phyloP scores from a whole-genome alignment of 2,888 invertebrate species.

The Plusia festucae region DNA sequence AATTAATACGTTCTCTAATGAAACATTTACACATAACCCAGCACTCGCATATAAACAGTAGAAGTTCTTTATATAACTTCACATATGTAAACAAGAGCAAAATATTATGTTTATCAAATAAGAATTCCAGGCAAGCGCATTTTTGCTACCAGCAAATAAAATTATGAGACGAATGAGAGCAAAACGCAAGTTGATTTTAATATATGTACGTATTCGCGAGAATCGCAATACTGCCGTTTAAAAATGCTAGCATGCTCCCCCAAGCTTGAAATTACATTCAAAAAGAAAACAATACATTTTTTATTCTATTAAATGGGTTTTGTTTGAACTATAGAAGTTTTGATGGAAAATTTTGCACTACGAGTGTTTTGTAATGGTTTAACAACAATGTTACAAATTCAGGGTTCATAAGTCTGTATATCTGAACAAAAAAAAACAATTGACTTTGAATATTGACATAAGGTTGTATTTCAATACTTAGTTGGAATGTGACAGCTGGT shows the following conservation, averaged over 20 bases:
- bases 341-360: constrained; percentile 29
- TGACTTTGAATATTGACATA: too few species aligned
- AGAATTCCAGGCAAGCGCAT: constrained; percentile 68
- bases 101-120: constrained; percentile 54
- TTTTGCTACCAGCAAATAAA: constrained; percentile 75
- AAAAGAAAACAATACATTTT: constrained; percentile 67
- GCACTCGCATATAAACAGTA: constrained; percentile 6
- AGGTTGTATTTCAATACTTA: background rate
- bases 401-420: background rate
- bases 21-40: background rate
- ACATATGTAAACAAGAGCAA: constrained; percentile 45
- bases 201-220: constrained; percentile 72
- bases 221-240: constrained; percentile 70
- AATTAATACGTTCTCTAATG: background rate
- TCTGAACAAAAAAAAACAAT: too few species aligned
- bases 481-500: background rate
- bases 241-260: constrained; percentile 75
- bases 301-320: constrained; percentile 51
- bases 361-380: background rate
- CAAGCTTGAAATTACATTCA: constrained; percentile 75
- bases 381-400: background rate
- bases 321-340: constrained; percentile 44
- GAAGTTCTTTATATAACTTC: constrained; percentile 28
- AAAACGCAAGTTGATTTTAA: constrained; percentile 82
- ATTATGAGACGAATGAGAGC: constrained; percentile 85